Evolutionary conservation across 2,797 vertebrate species (phyloP), one percentile per base, ranked within the genome.

Genomic region (Hybognathus amarus): DNA sequence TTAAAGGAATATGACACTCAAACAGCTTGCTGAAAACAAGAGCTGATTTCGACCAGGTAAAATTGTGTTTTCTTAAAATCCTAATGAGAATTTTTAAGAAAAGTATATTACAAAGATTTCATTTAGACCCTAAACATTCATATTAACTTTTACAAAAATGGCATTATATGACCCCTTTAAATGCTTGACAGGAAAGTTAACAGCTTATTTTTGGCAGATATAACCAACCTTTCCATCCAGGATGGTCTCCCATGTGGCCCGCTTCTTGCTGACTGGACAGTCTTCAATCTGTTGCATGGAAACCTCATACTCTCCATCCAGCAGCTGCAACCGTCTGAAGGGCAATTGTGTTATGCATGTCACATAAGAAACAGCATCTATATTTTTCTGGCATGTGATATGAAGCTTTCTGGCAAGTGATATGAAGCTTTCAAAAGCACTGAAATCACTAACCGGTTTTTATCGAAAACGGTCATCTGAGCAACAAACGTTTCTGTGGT

Each of bases 271-370:
- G 85, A 99, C 95, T 27, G 98, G 97, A 92, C 96, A 98, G 84
- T 99, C 97, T 88, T 99, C 97, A 96, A 99, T 98, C 89, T 98
- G 97, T 90, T 99, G 98, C 98, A 99, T 99, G 63, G 98, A 98
- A 90, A 99, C 98, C 93, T 99, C 98, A 63, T 99, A 99, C 89
- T 99, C 98, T 30, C 98, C 98, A 90, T 99, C 98, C 90, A 99
- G 93, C 89, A 99, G 95, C 85, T 99, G 98, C 93, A 99, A 93
- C 82, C 97, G 96, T 87, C 98, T 99, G 82, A 17, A 84, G 67
- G 61, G 80, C 33, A 27, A 33, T 54, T n/a, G 42, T 18, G 50
- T 52, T 11, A 6, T 30, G 13, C 4, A 20, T 20, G 66, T 56
- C 63, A 5, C 0, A 30, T 0, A 40, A 9, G 2, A 2, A 27